Conservation (phyloP, 2,113 vertebrate genomes). For the Sorex araneus region DNA sequence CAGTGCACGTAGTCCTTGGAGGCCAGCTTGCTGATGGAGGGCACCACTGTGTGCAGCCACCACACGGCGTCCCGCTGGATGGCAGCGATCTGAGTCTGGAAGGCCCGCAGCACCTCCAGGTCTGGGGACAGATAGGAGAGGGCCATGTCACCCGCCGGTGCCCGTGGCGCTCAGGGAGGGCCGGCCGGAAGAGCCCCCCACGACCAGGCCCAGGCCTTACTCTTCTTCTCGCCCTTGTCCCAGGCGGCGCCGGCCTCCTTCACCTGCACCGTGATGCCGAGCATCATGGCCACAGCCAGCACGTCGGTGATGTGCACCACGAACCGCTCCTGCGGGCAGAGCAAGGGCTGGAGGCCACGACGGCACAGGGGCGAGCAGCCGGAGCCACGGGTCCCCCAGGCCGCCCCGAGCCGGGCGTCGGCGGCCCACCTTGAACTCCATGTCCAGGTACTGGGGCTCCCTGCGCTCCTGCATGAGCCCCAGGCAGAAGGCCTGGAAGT, state of each 20-base stretch:
- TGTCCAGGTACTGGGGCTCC: slow-evolving; percentile 94
- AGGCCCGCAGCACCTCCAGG: slow-evolving; percentile 95
- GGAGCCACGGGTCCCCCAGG: no score
- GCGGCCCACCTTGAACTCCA: slow-evolving; percentile 96
- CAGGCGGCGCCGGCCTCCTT: slow-evolving; percentile 98
- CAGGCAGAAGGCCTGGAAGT: slow-evolving; percentile 98
- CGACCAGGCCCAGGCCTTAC: slow-evolving; percentile 84
- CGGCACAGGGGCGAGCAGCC: no score
- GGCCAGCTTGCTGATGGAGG: slow-evolving; percentile 96
- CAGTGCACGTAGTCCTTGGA: slow-evolving; percentile 87
- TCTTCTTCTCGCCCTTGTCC: slow-evolving; percentile 99
- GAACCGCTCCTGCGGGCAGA: slow-evolving; percentile 93
- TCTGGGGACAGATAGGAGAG: slow-evolving; percentile 86
- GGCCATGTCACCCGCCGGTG: neutral
- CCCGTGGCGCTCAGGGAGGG: no score
- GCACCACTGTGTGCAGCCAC: slow-evolving; percentile 98
- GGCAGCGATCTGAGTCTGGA: slow-evolving; percentile 98
- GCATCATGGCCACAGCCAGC: slow-evolving; percentile 98
- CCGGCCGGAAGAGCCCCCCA: no score
- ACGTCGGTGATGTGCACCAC: slow-evolving; percentile 98
- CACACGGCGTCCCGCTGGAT: slow-evolving; percentile 98
- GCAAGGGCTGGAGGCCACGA: neutral
- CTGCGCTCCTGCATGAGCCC: slow-evolving; percentile 99
- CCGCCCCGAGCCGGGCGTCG: neutral
- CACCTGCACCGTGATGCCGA: slow-evolving; percentile 98